Evolutionary conservation across 2,888 invertebrate genomes (phyloP), one percentile per base, ranked within the genome.

Genomic region (Xylocampa areola): DNA sequence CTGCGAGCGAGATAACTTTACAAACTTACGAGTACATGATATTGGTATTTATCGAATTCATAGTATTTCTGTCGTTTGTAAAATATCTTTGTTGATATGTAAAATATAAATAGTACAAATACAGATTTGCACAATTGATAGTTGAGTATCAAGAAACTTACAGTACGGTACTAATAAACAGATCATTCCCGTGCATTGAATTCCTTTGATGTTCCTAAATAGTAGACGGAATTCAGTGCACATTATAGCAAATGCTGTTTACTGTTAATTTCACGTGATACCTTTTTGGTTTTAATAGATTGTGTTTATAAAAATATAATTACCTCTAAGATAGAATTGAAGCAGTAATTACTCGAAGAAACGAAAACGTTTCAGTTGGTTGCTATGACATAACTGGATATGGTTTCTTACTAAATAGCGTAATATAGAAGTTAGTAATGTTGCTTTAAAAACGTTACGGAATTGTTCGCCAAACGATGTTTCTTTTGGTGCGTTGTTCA

Each of bases 401-500:
- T 63, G 68, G 68, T 39, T 63, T 63, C 68, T 62, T 62, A 62
- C 33, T 39, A 33, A 50, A 37, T 11, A 60, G 32, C 60, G 35
- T 36, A 40, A 19, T n/a, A 19, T 4, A 25, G 8, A 36, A 32
- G 41, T 41, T 66, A 33, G 29, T 45, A 45, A 36, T 27, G 40
- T 60, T 61, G 35, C 21, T 67, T 41, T 14, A 10, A 41, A 32
- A 40, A 45, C 35, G 19, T 30, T 61, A 66, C 58, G 60, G 60
- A 66, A 61, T 61, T 61, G 47, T 35, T 66, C 60, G 60, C 66
- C 48, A 48, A 61, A 67, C 61, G 67, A 61, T 61, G 67, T 67
- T 60, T 48, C 35, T 60, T 41, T 8, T 8, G 61, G 67, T n/a
- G 67, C 67, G 60, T 61, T 40, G 67, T 41, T 60, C 67, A 30